Base-by-base conservation (phyloP, 2,113 vertebrate genomes). In the Odobenus rosmarus region DNA sequence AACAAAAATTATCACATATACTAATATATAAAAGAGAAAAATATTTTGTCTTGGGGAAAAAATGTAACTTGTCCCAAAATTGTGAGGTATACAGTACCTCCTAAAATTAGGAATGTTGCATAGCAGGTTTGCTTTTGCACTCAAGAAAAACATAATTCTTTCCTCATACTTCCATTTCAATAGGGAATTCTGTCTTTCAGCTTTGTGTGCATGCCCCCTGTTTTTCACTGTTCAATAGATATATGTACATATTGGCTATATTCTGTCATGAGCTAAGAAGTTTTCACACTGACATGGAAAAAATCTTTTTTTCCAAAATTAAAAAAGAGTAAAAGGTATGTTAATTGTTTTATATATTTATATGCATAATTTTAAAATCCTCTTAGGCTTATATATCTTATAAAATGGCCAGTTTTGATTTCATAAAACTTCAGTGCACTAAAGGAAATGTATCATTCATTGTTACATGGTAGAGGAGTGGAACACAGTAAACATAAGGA, bases 191-290 rank as follows among this genome's bases (percentile, higher is more conserved):
- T 96, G 42, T 0, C 79, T 97, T 97, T 97, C 64, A 89, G 39
- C 59, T 85, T 83, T 77, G 84, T 92, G 4, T 49, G 5, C 1
- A 5, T 81, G n/a, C 55, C 76, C 4, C 36, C 11, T 12, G 19
- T 69, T 12, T 53, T 59, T 98, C 84, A 95, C 26, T 82, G 94
- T 98, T 98, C 85, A 96, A 42, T 72, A 79, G 57, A 39, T 31
- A 83, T 91, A 36, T 11, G 4, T 49, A 51, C 55, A 72, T 12
- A 49, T 5, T 33, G 18, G 26, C n/a, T 86, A 1, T 71, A 16
- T 39, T 67, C 46, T 94, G 36, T 53, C 21, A 11, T 77, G 5
- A 71, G 4, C 39, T 89, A 83, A 57, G n/a, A 69, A 28, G 7
- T 59, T 94, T 94, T 81, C 33, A 74, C 28, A 59, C 10, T 81